These are phyloP conservation scores for Cetonia aurata DNA, from an alignment of 2,888 invertebrate genomes.

Conservation along the genomic window DNA sequence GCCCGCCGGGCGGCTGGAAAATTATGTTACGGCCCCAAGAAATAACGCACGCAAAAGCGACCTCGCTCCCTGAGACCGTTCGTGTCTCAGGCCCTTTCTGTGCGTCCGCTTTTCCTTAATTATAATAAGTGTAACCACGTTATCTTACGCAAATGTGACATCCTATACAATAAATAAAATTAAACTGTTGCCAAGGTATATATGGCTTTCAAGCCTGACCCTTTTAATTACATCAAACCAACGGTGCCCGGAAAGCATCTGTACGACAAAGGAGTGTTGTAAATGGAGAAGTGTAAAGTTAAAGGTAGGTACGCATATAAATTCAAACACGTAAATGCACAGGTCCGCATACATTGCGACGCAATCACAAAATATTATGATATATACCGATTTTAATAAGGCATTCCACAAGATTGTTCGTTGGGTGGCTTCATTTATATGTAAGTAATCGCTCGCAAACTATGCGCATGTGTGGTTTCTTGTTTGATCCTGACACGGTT, in stretches of 20 bases:
- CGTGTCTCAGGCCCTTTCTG: slow-evolving; percentile 30
- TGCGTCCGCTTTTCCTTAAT: slow-evolving; percentile 21
- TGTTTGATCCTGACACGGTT: too few relatives aligned
- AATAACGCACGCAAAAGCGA: slow-evolving; percentile 28
- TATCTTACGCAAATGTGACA: slow-evolving; percentile 31
- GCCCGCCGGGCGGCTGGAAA: slow-evolving; percentile 17
- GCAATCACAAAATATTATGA: too few relatives aligned
- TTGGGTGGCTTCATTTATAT: too few relatives aligned
- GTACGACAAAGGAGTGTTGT: slow-evolving; percentile 5
- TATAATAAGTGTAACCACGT: slow-evolving; percentile 36
- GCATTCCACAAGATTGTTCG: too few relatives aligned
- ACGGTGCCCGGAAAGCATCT: slow-evolving; percentile 1
- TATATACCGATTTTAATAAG: too few relatives aligned
- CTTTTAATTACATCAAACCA: slow-evolving; percentile 25
- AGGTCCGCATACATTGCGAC: too few relatives aligned
- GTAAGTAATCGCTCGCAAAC: too few relatives aligned
- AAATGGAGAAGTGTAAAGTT: too few relatives aligned
- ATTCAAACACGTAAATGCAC: too few relatives aligned
- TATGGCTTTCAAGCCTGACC: slow-evolving; percentile 33
- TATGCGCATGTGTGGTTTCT: too few relatives aligned
- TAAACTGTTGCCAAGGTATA: slow-evolving; percentile 35
- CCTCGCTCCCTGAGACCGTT: slow-evolving; percentile 9
- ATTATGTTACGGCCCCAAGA: slow-evolving; percentile 30
- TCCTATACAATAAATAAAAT: slow-evolving; percentile 37
- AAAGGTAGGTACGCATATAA: too few relatives aligned